Evolutionary conservation across 2,797 vertebrate species (phyloP), one percentile per base, ranked within the genome.

Genomic region (Diplodus puntazzo): DNA sequence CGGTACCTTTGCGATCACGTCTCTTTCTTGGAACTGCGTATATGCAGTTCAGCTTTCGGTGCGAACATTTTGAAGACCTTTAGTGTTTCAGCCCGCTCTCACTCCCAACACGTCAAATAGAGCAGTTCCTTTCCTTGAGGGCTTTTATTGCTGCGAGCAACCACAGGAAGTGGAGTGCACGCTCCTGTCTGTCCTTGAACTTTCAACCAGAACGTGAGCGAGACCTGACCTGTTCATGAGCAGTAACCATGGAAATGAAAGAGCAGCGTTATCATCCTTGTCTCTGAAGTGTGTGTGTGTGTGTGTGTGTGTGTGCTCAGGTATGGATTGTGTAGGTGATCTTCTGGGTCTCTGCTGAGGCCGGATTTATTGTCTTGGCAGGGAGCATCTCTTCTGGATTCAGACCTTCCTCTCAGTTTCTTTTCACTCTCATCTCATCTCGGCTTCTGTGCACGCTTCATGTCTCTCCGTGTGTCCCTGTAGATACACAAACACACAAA

Each of bases 291-390:
- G 27, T n/a, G 50, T 77, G 46, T 75, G 59, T 25, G 75, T 65
- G 63, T 73, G 52, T 63, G 30, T 54, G 58, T 62, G 58, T 77
- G 50, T 73, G 60, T n/a, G 78, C 43, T 80, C 78, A 50, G 68
- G 53, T 52, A 49, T 50, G 62, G 67, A 59, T 58, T 74, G 66
- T 48, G 64, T 54, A 11, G 68, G 42, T 64, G 79, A 76, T 86
- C 64, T 67, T 77, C 61, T 10, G 25, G 14, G 23, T 80, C 49
- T 71, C 63, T 85, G 82, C 77, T 74, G 63, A 86, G 60, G 46
- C 60, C 13, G 17, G 66, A 74, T 53, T 78, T 77, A 77, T 68
- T 83, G 71, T 71, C 72, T 5, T 86, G 73, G 81, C 68, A 34
- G 63, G 25, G 42, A 54, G 54, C 71, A 54, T 66, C 59, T 60